Base-by-base conservation (phyloP, 2,888 invertebrate genomes). In the Nephrotoma appendiculata region DNA sequence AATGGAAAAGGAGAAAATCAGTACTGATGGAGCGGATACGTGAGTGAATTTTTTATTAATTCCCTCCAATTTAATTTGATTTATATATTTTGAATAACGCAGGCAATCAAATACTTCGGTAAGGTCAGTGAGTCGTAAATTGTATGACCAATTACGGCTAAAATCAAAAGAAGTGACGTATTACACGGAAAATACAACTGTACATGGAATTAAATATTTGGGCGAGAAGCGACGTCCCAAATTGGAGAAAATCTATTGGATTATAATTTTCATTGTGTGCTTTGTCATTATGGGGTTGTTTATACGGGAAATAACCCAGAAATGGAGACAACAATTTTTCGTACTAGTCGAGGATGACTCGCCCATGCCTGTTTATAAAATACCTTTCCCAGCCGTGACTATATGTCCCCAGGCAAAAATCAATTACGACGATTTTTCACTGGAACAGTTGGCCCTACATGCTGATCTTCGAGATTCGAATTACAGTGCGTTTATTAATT, bases 171-270 rank as follows among this genome's bases (percentile, higher is more conserved):
- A 71, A 31, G 19, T 31, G 31, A 2, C 71, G 9, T 19, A 84
- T 15, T 84, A 42, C 15, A 15, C 84, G 43, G 84, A 41, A n/a
- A 41, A 84, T 7, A 84, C 84, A 41, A 42, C 42, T 0, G 43
- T 84, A n/a, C 84, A 84, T n/a, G 84, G 84, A 15, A 15, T 84
- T 15, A 84, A 84, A 84, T 84, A 84, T 84, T 84, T 84, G 43
- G 84, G 84, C 43, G 84, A 84, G 9, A 12, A 15, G 9, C 41
- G 9, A 43, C 84, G 84, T 6, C 84, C 84, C 2, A 84, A 7
- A 42, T n/a, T 9, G 2, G 84, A 84, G 12, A 84, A 84, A 84
- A 6, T n/a, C 5, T 84, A 43, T n/a, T 84, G 84, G 84, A 42
- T 84, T 15, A n/a, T 84, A 84, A 43, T 41, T 15, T 84, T 84